Percentiles rank a stretch among this genome's conserved stretches.
phyloP scores from a whole-genome alignment of 2,888 invertebrate genomes.

The Acanthosepion esculentum region DNA sequence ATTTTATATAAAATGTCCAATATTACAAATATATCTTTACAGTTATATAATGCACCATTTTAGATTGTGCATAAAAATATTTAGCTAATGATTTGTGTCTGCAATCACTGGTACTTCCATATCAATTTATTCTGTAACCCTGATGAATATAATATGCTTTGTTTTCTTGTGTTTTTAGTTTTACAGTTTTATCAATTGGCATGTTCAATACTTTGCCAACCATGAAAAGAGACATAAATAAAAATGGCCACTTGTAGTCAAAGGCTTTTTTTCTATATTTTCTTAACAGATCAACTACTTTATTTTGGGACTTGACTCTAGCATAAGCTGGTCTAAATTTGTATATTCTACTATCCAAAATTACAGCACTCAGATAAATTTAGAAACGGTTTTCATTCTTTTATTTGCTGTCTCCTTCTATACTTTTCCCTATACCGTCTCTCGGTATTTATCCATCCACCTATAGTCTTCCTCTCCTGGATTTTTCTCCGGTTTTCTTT shows the following conservation, averaged over 20 bases:
- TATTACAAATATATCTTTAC: too few relatives aligned
- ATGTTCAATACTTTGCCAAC: not conserved
- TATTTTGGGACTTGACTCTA: not conserved
- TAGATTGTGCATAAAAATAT: not conserved
- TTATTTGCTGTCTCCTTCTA: slow-evolving; percentile 1
- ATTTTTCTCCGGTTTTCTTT: not conserved
- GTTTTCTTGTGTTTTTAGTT: not conserved
- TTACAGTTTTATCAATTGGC: not conserved
- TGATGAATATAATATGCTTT: not conserved
- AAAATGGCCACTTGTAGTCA: not conserved
- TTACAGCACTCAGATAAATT: not conserved
- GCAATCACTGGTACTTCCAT: not conserved
- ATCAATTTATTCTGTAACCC: not conserved
- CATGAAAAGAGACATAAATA: not conserved
- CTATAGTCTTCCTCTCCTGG: not conserved
- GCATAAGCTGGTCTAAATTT: not conserved
- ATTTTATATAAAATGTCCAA: too few relatives aligned
- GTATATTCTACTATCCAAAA: not conserved
- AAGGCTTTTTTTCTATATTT: not conserved
- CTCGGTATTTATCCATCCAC: not conserved
- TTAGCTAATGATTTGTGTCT: not conserved
- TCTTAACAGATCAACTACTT: not conserved
- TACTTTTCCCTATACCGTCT: not conserved
- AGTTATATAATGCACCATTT: too few relatives aligned
- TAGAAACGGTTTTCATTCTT: not conserved